These are phyloP conservation scores for Pteria penguin DNA, from an alignment of 2,888 invertebrate genomes.

Conservation along the genomic window DNA sequence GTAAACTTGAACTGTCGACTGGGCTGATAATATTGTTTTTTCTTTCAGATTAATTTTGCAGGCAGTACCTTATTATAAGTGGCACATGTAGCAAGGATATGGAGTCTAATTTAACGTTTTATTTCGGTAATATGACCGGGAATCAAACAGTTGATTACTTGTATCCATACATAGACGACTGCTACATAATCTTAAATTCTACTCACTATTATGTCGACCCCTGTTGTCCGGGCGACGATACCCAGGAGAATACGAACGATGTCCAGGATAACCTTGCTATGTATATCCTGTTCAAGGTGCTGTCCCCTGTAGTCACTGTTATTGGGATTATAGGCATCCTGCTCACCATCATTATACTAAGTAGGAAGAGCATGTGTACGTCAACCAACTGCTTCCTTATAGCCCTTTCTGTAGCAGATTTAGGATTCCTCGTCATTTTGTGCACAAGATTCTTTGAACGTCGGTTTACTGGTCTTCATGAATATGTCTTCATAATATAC, in stretches of 20 bases:
- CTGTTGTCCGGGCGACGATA: not conserved
- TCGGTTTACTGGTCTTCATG: slow-evolving; percentile 29
- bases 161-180: too few species aligned
- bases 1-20: too few species aligned
- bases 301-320: slow-evolving; percentile 71
- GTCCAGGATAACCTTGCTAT: not conserved
- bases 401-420: slow-evolving; percentile 74
- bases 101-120: too few species aligned
- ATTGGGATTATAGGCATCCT: slow-evolving; percentile 76
- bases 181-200: not conserved
- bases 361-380: slow-evolving; percentile 77
- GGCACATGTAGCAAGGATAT: too few species aligned
- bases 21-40: too few species aligned
- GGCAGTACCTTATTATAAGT: too few species aligned
- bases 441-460: slow-evolving; percentile 52
- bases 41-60: too few species aligned
- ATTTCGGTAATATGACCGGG: too few species aligned
- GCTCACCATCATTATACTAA: slow-evolving; percentile 76
- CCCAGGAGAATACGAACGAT: not conserved
- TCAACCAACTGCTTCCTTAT: slow-evolving; percentile 78
- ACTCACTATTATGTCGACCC: not conserved
- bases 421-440: slow-evolving; percentile 71
- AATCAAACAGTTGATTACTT: too few species aligned
- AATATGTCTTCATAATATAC: slow-evolving; percentile 53
- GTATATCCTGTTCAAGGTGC: slow-evolving; percentile 20